Evolutionary conservation across 2,888 invertebrate species (phyloP), one percentile per base, ranked within the genome.

Genomic region (Blomia tropicalis): DNA sequence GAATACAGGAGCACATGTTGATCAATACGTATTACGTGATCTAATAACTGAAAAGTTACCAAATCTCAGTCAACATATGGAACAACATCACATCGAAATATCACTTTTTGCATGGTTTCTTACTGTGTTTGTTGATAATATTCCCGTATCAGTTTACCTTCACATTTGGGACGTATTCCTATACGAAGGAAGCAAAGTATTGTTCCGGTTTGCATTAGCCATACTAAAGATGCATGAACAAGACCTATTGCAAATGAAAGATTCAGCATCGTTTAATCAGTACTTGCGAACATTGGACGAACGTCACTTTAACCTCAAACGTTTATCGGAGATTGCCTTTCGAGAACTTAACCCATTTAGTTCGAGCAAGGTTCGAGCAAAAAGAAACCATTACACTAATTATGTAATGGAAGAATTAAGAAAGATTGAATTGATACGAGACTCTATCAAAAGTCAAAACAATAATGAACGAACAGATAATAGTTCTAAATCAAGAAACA

Each of bases 61-160:
- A 1, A 70, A 72, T 23, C 69, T 79, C 2, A 69, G 72, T 44
- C 64, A 69, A 7, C 77, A 78, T 69, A 70, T 79, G 36, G 74
- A 75, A 30, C 62, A 67, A 7, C 69, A 75, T 43, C 73, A 74
- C 25, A 74, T 77, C 17, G 78, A 79, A 67, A 66, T 76, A 32
- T 73, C 76, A 4, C 70, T 78, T 22, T 78, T 77, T 70, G 76
- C 78, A 5, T 79, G 79, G 79, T 79, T 79, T 70, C 71, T 79
- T 53, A 79, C 79, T 17, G 70, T 77, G 25, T 79, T 77, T 71
- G 76, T 78, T n/a, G 79, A 79, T 68, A 74, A 75, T 66, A 72
- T 78, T 23, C 77, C 76, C 0, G 74, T 75, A 58, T 72, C 74
- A 31, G 74, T 76, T 41, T 79, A 77, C 70, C 72, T 79, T 22